Conservation (phyloP, 2,113 vertebrate species). For the Zeus faber region DNA sequence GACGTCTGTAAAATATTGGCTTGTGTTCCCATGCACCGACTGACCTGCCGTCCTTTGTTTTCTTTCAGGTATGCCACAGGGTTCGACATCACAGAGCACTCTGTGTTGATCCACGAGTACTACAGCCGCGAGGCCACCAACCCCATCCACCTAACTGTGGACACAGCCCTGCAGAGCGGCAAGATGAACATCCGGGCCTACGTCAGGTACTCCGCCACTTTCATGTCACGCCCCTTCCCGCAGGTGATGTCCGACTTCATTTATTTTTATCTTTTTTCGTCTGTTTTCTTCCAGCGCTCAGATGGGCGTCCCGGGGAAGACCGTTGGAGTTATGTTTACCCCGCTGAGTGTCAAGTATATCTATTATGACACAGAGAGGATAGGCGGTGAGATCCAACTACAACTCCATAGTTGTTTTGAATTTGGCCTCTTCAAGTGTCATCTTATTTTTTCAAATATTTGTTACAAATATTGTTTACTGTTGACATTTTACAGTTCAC, state of each 20-base stretch:
- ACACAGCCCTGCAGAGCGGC: conserved; percentile 90
- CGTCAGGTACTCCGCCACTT: conserved; percentile 81
- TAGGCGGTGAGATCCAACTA: conserved; percentile 82
- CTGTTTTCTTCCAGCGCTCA: conserved; percentile 78
- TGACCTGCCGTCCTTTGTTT: neutral
- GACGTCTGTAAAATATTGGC: neutral
- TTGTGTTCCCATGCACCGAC: neutral
- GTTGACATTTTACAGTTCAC: too few species aligned
- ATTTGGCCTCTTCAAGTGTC: too few species aligned
- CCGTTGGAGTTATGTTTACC: conserved; percentile 98
- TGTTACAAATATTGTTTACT: too few species aligned
- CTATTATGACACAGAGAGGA: conserved; percentile 95
- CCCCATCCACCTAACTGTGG: conserved; percentile 94
- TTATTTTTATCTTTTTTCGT: conserved; percentile 21
- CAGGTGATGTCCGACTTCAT: neutral
- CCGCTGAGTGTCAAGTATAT: conserved; percentile 91
- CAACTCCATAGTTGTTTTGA: too few species aligned
- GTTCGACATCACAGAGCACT: conserved; percentile 97
- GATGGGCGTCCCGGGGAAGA: conserved; percentile 95
- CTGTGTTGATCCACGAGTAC: conserved; percentile 96
- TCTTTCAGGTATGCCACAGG: conserved; percentile 92
- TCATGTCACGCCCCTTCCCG: neutral
- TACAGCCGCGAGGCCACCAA: conserved; percentile 96
- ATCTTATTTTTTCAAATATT: too few species aligned
- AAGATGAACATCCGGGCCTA: conserved; percentile 98